Conservation (phyloP, 35 echinoderm and acorn worm genomes). For the Heliocidaris tuberculata region DNA sequence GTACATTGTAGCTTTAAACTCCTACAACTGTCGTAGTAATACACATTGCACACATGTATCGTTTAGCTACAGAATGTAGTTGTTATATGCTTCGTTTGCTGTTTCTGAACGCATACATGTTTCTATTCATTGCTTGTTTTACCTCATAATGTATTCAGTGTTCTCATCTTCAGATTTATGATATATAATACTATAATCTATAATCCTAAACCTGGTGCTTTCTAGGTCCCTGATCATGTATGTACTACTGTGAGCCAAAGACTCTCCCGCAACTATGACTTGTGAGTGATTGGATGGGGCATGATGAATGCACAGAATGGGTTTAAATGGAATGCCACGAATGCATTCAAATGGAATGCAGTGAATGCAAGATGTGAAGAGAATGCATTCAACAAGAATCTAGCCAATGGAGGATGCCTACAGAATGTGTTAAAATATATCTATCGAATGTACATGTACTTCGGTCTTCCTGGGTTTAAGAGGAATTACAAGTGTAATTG, state of each 20-base stretch:
- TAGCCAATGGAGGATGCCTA: background rate
- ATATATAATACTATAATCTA: background rate
- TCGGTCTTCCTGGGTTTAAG: too few species aligned
- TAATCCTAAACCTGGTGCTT: background rate
- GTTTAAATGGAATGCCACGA: background rate
- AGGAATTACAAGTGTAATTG: background rate
- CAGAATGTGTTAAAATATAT: too few species aligned
- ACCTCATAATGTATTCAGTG: background rate
- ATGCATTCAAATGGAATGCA: background rate
- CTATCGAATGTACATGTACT: too few species aligned
- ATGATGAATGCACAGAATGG: background rate
- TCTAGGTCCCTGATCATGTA: constrained; percentile 18
- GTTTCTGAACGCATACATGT: background rate
- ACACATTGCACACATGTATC: too few species aligned
- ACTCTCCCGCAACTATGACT: constrained; percentile 10
- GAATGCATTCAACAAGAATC: background rate
- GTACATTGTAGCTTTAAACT: too few species aligned
- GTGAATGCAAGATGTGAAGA: background rate
- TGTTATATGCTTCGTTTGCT: background rate
- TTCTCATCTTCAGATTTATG: background rate
- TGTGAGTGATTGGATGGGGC: background rate
- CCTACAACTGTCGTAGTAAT: too few species aligned
- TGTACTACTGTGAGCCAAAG: constrained; percentile 27
- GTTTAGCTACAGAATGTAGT: background rate
- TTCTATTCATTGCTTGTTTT: background rate